Evolutionary conservation across 1,140 invertebrate species (phyloP).

Genomic region (Tetramorium parvispinum): DNA sequence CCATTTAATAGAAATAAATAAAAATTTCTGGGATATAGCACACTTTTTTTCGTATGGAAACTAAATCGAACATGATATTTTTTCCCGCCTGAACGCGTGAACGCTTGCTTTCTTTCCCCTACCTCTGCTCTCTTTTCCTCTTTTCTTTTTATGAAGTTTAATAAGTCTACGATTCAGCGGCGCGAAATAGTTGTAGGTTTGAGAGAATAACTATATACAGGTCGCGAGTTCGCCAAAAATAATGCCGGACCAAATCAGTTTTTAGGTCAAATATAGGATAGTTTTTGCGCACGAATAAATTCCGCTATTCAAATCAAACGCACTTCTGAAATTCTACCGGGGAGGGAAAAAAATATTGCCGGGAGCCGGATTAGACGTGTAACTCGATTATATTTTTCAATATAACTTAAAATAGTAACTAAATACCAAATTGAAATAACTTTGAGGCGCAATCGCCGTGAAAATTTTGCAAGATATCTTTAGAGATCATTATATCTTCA

Average conservation of each 20-base stretch:
- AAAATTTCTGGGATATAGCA: no score
- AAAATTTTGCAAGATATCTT: background rate
- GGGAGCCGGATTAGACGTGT: background rate
- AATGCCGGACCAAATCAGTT: slow-evolving; percentile 3
- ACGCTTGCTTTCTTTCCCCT: background rate
- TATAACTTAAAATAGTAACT: background rate
- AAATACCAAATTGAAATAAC: background rate
- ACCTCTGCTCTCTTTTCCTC: background rate
- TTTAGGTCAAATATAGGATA: background rate
- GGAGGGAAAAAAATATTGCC: background rate
- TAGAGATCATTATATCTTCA: background rate
- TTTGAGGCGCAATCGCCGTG: background rate
- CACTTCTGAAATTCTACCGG: background rate
- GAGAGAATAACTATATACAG: background rate
- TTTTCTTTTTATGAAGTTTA: background rate
- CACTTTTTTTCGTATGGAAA: no score
- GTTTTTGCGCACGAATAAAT: background rate
- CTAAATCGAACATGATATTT: background rate
- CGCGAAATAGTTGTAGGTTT: background rate
- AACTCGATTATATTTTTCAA: no score
- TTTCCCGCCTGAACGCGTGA: background rate
- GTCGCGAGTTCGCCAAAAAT: background rate
- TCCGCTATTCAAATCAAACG: slow-evolving; percentile 22
- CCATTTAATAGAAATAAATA: no score
- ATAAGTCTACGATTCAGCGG: background rate